These are phyloP conservation scores for Schizaphis graminum DNA, from an alignment of 2,888 invertebrate genomes.

Conservation along the genomic window DNA sequence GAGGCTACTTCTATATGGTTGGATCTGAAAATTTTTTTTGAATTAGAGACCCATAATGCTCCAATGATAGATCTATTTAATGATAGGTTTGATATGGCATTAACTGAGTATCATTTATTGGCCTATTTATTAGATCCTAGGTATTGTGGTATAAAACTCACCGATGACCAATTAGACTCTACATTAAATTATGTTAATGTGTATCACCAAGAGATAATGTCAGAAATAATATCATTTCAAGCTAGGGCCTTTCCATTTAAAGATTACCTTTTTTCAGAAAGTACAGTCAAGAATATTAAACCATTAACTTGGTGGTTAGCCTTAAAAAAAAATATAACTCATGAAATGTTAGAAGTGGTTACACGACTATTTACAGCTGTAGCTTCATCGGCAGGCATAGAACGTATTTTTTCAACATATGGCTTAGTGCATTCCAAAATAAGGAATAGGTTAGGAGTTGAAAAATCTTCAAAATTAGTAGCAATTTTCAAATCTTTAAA, in stretches of 20 bases:
- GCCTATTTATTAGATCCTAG: slow-evolving; percentile 9
- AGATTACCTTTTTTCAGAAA: slow-evolving; percentile 18
- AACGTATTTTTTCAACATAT: neutral
- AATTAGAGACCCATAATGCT: neutral
- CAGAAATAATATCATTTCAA: slow-evolving; percentile 13
- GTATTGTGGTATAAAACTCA: neutral
- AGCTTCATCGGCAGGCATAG: neutral
- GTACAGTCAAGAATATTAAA: neutral
- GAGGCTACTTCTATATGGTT: neutral
- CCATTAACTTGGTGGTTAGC: slow-evolving; percentile 8
- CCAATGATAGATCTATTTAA: neutral
- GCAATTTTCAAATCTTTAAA: slow-evolving; percentile 17
- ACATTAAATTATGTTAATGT: neutral
- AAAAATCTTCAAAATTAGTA: slow-evolving; percentile 10
- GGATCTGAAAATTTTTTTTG: neutral
- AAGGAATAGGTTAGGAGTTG: neutral
- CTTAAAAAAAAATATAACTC: neutral
- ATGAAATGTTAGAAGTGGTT: slow-evolving; percentile 19
- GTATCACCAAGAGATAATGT: neutral
- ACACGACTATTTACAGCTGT: neutral
- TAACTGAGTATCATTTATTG: slow-evolving; percentile 8
- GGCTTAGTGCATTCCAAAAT: slow-evolving; percentile 8
- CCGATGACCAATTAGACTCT: slow-evolving; percentile 8
- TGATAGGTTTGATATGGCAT: neutral
- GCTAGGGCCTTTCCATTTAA: slow-evolving; percentile 6